Conservation (phyloP, 2,888 invertebrate species). For the Salticus scenicus region DNA sequence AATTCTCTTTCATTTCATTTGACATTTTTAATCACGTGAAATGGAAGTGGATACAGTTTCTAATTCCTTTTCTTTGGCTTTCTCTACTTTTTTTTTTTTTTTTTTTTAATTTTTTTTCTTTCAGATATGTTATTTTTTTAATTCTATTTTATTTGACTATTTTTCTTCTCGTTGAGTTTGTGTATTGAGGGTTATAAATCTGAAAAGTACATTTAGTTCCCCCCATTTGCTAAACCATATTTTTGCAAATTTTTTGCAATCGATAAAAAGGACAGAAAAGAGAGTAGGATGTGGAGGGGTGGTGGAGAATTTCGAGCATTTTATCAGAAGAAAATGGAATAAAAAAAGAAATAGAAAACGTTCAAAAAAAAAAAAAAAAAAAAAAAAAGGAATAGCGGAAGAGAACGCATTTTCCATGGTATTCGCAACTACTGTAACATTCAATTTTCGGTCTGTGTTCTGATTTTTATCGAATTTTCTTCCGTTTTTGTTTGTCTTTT, state of each 20-base stretch:
- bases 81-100: not conserved
- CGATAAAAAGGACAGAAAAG: constrained; percentile 46
- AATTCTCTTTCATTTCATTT: not conserved
- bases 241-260: constrained; percentile 55
- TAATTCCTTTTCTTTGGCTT: no score
- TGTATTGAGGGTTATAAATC: not conserved
- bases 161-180: not conserved
- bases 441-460: constrained; percentile 67
- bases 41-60: constrained; percentile 22
- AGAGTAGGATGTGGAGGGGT: constrained; percentile 23
- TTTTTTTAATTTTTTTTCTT: not conserved
- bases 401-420: constrained; percentile 36
- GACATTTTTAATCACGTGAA: constrained; percentile 11
- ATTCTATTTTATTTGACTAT: constrained; percentile 1
- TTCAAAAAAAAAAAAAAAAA: no score
- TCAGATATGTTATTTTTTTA: not conserved
- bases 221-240: constrained; percentile 47
- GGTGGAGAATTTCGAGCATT: not conserved
- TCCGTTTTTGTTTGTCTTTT: not conserved
- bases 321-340: constrained; percentile 15
- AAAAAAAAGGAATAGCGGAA: constrained; percentile 30
- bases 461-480: constrained; percentile 66
- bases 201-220: constrained; percentile 5
- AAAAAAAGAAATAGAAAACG: not conserved
- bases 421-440: constrained; percentile 49